Conservation (phyloP, 2,797 vertebrate species). For the Pagetopsis macropterus region DNA sequence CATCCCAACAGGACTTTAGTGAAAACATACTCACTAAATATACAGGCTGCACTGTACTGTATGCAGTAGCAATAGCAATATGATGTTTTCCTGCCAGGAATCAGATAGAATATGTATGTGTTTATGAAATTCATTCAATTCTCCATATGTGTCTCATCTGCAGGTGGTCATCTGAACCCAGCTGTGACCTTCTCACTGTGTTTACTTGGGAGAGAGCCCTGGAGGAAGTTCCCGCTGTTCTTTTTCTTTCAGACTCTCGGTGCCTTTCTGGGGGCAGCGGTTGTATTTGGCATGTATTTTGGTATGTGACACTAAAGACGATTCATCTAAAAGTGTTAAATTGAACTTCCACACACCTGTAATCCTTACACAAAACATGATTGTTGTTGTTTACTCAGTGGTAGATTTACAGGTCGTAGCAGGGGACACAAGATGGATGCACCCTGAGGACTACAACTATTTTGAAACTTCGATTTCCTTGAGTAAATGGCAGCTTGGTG, state of each 20-base stretch:
- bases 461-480: not conserved
- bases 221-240: conserved; percentile 90
- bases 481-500: not conserved
- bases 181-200: conserved; percentile 91
- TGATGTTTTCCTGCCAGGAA: not conserved
- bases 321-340: not conserved
- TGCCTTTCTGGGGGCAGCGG: conserved; percentile 88
- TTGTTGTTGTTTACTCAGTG: not conserved
- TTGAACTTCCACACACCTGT: not conserved
- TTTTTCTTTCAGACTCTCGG: conserved; percentile 88
- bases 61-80: not conserved
- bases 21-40: conserved; percentile 40
- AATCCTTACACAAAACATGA: not conserved
- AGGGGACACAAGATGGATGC: not conserved
- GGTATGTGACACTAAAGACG: conserved; percentile 73
- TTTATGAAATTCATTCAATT: not conserved
- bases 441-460: not conserved
- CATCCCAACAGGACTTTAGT: conserved; percentile 53
- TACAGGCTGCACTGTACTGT: not conserved
- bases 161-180: conserved; percentile 91
- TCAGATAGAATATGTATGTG: not conserved
- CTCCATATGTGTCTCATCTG: conserved; percentile 14
- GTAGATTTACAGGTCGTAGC: not conserved
- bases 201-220: conserved; percentile 87
- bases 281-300: conserved; percentile 88